These are phyloP conservation scores for Andrena flavipes DNA, from an alignment of 2,888 invertebrate genomes.

Conservation along the genomic window DNA sequence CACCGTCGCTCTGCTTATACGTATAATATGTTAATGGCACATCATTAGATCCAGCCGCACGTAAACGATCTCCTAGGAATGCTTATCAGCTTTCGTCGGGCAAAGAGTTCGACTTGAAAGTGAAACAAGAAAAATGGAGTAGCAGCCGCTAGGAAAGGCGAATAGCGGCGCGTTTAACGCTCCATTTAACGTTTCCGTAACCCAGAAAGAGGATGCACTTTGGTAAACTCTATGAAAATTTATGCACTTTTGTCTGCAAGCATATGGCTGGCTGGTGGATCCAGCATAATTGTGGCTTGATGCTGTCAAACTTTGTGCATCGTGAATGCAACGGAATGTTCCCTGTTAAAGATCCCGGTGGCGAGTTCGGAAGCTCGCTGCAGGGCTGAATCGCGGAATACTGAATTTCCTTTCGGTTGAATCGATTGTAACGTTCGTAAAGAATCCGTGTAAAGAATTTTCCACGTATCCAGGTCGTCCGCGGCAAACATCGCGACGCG, in stretches of 20 bases:
- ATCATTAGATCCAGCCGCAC: slow-evolving; percentile 39
- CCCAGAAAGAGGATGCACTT: background rate
- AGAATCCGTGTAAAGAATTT: slow-evolving; percentile 1
- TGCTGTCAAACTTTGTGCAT: background rate
- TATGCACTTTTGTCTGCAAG: background rate
- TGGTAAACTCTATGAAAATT: background rate
- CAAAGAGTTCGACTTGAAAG: background rate
- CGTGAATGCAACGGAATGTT: background rate
- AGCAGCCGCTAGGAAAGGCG: background rate
- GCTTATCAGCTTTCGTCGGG: slow-evolving; percentile 12
- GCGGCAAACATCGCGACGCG: background rate
- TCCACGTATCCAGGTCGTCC: background rate
- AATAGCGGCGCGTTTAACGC: background rate
- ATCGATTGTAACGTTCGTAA: background rate
- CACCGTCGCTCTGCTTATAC: background rate
- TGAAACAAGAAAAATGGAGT: background rate
- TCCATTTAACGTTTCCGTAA: background rate
- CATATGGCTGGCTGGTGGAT: background rate
- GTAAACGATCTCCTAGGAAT: slow-evolving; percentile 29
- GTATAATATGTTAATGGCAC: slow-evolving; percentile 55
- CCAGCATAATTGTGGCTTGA: background rate
- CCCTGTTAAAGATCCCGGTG: background rate
- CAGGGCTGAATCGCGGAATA: background rate
- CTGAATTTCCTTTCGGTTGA: background rate
- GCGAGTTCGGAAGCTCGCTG: too few relatives aligned